Evolutionary conservation across 2,113 vertebrate genomes (phyloP).

Genomic region (Natator depressus): DNA sequence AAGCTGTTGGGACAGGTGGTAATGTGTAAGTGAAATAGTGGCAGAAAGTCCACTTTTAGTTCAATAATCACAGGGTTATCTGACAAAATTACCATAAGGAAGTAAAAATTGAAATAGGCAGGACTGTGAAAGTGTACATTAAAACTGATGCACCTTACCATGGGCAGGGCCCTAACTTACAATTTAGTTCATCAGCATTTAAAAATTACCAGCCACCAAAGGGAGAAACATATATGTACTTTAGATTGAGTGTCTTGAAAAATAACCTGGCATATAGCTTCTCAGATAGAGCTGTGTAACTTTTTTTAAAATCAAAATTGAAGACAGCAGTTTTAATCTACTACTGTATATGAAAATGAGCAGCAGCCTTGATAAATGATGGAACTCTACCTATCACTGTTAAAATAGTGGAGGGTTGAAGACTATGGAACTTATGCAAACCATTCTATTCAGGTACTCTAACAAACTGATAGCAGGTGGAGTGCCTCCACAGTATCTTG

Average conservation of each 20-base stretch:
- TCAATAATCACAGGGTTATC: not conserved
- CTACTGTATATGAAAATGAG: not conserved
- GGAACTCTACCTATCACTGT: not conserved
- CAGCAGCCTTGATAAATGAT: not conserved
- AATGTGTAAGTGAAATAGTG: not conserved
- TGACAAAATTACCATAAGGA: not conserved
- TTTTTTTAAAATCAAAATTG: not conserved
- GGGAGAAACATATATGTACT: not conserved
- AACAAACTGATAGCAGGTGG: not conserved
- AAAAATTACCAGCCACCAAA: not conserved
- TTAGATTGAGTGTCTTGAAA: not conserved
- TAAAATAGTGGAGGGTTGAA: not conserved
- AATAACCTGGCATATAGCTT: not conserved
- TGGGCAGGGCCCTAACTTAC: not conserved
- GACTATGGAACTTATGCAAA: not conserved
- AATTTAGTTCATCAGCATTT: not conserved
- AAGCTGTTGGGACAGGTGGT: not conserved
- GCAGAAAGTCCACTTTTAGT: not conserved
- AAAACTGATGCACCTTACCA: not conserved
- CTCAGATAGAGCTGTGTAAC: not conserved
- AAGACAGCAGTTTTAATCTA: not conserved
- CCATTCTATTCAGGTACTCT: not conserved
- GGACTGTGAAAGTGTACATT: not conserved
- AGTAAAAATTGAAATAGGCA: not conserved
- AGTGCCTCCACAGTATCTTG: not conserved